Conservation (phyloP, 2,113 vertebrate genomes). For the Nerophis lumbriciformis region DNA sequence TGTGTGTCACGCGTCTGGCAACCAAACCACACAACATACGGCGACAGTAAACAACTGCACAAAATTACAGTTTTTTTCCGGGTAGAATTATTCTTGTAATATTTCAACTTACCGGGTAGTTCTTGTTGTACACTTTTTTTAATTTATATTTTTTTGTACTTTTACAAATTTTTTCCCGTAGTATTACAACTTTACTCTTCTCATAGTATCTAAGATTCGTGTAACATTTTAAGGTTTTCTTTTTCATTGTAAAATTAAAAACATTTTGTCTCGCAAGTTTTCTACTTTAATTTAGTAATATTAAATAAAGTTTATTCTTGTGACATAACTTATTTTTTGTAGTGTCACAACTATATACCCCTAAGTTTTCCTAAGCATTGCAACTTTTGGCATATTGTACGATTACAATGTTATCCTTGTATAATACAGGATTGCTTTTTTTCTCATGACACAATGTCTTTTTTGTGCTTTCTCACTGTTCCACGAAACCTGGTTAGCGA, state of each 20-base stretch:
- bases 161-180: not conserved
- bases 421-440: too few species aligned
- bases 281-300: too few species aligned
- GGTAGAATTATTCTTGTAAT: not conserved
- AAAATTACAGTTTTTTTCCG: not conserved
- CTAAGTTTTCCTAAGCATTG: too few species aligned
- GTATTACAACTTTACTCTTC: not conserved
- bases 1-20: constrained; percentile 31
- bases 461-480: too few species aligned
- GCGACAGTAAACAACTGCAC: constrained; percentile 16
- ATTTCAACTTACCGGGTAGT: not conserved
- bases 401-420: too few species aligned
- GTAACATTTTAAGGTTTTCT: not conserved
- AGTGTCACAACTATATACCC: too few species aligned
- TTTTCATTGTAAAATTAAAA: not conserved
- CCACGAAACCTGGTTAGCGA: not conserved
- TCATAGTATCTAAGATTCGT: too few species aligned
- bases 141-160: not conserved
- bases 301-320: too few species aligned
- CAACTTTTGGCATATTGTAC: too few species aligned
- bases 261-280: too few species aligned
- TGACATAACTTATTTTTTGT: too few species aligned
- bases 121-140: not conserved
- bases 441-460: too few species aligned
- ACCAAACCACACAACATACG: constrained; percentile 17